A percentile compares a stretch with the other conserved stretches of the same genome.
phyloP scores from a whole-genome alignment of 2,797 vertebrate genomes.

The Rhinoraja longicauda region DNA sequence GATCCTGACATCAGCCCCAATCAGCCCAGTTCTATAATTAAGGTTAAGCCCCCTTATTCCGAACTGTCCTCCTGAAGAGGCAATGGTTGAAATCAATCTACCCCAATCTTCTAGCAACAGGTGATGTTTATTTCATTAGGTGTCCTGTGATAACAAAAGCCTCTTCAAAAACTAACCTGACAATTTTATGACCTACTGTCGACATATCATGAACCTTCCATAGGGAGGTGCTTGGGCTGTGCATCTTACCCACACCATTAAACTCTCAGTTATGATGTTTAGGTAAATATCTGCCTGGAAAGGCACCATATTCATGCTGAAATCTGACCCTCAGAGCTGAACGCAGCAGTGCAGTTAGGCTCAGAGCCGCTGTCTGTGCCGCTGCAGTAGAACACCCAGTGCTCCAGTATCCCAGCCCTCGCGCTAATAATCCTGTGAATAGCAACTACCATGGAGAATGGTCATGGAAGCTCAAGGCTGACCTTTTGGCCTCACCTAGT shows the following conservation, averaged over 20 bases:
- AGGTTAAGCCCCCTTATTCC: neutral
- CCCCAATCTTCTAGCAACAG: neutral
- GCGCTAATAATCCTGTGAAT: neutral
- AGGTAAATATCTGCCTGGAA: neutral
- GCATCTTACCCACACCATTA: neutral
- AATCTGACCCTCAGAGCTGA: neutral
- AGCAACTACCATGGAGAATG: neutral
- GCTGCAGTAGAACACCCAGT: neutral
- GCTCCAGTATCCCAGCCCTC: neutral
- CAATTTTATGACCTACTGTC: neutral
- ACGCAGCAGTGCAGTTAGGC: neutral
- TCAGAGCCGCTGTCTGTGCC: neutral
- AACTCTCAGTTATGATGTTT: neutral
- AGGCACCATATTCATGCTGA: neutral
- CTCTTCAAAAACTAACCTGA: neutral
- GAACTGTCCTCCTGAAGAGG: neutral
- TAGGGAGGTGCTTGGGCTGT: neutral
- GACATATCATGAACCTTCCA: too few relatives aligned
- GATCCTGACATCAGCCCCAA: neutral
- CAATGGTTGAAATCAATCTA: neutral
- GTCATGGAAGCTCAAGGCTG: neutral
- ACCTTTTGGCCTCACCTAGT: slow-evolving; percentile 9
- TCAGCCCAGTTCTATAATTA: neutral
- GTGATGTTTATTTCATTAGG: too few relatives aligned
- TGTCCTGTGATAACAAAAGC: neutral